These are phyloP conservation scores for Cheilinus undulatus DNA, from an alignment of 2,113 vertebrate species.

Conservation along the genomic window DNA sequence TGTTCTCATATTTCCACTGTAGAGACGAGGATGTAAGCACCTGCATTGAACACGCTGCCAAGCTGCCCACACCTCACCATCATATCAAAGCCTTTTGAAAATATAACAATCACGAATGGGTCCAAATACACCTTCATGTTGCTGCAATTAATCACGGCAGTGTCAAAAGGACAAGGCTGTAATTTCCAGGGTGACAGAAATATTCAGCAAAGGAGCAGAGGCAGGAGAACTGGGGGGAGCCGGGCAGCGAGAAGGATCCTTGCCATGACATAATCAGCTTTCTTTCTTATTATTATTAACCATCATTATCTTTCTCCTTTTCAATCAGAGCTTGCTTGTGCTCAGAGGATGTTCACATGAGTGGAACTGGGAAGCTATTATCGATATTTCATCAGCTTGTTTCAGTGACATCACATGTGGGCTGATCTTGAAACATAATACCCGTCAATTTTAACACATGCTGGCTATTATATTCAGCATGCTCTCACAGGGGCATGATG, in stretches of 20 bases:
- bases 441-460: slow-evolving; percentile 47
- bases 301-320: slow-evolving; percentile 79
- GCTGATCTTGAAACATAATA: slow-evolving; percentile 70
- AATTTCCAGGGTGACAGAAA: slow-evolving; percentile 66
- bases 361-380: slow-evolving; percentile 71
- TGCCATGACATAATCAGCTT: slow-evolving; percentile 75
- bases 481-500: slow-evolving; percentile 11
- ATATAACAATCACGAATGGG: slow-evolving; percentile 56
- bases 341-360: slow-evolving; percentile 71
- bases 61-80: slow-evolving; percentile 33
- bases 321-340: slow-evolving; percentile 82
- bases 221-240: slow-evolving; percentile 26
- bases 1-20: slow-evolving; percentile 58
- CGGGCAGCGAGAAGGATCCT: slow-evolving; percentile 47
- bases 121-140: slow-evolving; percentile 63
- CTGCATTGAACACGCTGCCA: slow-evolving; percentile 66
- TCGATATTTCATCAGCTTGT: slow-evolving; percentile 65
- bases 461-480: slow-evolving; percentile 41
- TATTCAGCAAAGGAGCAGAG: slow-evolving; percentile 54
- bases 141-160: slow-evolving; percentile 70
- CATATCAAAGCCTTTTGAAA: slow-evolving; percentile 60
- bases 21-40: slow-evolving; percentile 76
- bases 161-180: slow-evolving; percentile 71
- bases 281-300: slow-evolving; percentile 76
- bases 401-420: slow-evolving; percentile 60